Evolutionary conservation across 2,797 vertebrate genomes (phyloP), one percentile per base, ranked within the genome.

Genomic region (Coranthus polyacanthus): DNA sequence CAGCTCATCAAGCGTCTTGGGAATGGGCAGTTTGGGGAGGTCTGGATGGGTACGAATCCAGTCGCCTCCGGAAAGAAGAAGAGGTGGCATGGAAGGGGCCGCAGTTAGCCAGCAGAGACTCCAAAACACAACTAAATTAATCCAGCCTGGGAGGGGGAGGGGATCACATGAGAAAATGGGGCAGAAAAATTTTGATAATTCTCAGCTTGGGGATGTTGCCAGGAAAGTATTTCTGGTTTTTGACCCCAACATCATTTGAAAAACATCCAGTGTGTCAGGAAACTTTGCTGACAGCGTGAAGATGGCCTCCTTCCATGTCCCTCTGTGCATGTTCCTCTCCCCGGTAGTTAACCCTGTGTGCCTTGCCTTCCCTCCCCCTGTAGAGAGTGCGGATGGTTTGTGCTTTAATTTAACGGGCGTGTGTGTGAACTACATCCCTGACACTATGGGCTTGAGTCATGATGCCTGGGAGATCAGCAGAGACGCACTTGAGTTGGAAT

Each of bases 21-120:
- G 88, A 98, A 98, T 82, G 97, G 97, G 94, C 97, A 99, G 94
- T 98, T 98, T 94, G 97, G 97, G 96, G 97, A 99, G 96, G 97
- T 98, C 93, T 99, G 97, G 97, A 98, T 98, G 95, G 97, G 97
- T 98, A 98, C 88, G 97, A 92, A 90, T 85, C 91, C 86, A 83
- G 86, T 88, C 85, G 74, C 89, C 92, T 84, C 68, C 75, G 59
- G 51, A 50, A 52, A 38, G 53, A 50, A 52, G 36, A 52, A 11
- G 67, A 67, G 83, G 82, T 78, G 84, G 88, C 91, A 86, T 93
- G 93, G 95, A 96, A 93, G 53, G 91, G 89, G 82, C 81, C 76
- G 22, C 74, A 10, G 38, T 46, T 53, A 41, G 39, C 6, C 21
- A 67, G 72, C 64, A 60, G 79, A 73, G 80, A 86, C 6, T 56